Percentiles rank a stretch among this genome's conserved stretches.
Conservation (phyloP, 2,888 invertebrate genomes). For the Sabellastarte sp. region DNA sequence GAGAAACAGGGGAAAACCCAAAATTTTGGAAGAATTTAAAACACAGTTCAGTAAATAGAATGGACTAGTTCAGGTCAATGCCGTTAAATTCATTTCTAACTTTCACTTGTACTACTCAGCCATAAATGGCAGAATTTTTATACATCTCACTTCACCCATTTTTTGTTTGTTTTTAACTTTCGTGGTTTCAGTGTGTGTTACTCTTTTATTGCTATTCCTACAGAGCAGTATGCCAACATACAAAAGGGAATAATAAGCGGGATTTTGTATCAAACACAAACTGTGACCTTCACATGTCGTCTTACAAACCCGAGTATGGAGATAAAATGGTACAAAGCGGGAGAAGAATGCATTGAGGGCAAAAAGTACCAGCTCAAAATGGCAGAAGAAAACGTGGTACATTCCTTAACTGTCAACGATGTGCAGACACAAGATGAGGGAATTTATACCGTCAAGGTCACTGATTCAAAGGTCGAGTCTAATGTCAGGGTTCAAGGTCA, state of each 20-base stretch:
- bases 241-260: not conserved
- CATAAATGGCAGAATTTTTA: too few relatives aligned
- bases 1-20: too few relatives aligned
- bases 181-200: too few relatives aligned
- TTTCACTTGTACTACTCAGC: too few relatives aligned
- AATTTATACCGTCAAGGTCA: slow-evolving; percentile 18
- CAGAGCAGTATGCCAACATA: not conserved
- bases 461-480: not conserved
- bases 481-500: not conserved
- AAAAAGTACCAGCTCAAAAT: slow-evolving; percentile 8
- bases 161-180: too few relatives aligned
- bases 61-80: too few relatives aligned
- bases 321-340: slow-evolving; percentile 52
- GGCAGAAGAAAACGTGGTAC: slow-evolving; percentile 3
- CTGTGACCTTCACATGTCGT: slow-evolving; percentile 45
- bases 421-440: slow-evolving; percentile 11
- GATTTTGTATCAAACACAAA: slow-evolving; percentile 18
- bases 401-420: slow-evolving; percentile 8
- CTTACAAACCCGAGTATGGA: slow-evolving; percentile 46
- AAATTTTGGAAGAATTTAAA: too few relatives aligned
- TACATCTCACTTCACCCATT: too few relatives aligned
- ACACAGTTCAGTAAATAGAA: too few relatives aligned
- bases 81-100: too few relatives aligned
- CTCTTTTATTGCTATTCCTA: too few relatives aligned
- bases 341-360: slow-evolving; percentile 10